Evolutionary conservation across 2,888 invertebrate species (phyloP).

Genomic region (Cephus runcator): DNA sequence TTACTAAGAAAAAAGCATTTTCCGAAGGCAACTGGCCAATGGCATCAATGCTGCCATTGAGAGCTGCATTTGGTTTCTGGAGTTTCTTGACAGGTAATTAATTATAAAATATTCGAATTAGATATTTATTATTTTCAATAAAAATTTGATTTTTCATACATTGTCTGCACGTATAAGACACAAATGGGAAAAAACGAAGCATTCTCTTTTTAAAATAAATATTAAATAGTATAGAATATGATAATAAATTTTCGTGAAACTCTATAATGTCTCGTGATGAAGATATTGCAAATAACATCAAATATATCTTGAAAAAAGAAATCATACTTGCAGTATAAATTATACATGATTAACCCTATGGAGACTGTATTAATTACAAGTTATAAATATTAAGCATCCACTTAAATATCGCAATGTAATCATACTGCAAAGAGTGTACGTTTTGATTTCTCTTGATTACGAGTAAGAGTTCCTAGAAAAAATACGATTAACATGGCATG

Average conservation of each 20-base stretch:
- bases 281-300: too few relatives aligned
- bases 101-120: background rate
- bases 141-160: background rate
- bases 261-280: too few relatives aligned
- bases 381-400: background rate
- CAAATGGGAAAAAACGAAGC: background rate
- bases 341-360: background rate
- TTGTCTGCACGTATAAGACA: background rate
- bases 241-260: too few relatives aligned
- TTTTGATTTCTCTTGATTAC: background rate
- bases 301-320: background rate
- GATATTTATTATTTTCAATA: background rate
- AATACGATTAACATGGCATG: too few relatives aligned
- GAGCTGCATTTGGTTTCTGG: constrained; percentile 75
- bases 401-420: background rate
- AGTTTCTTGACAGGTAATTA: constrained; percentile 65
- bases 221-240: background rate
- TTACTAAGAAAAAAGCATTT: constrained; percentile 70
- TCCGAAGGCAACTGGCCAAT: constrained; percentile 58
- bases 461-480: too few relatives aligned
- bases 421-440: background rate
- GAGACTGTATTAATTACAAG: background rate
- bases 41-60: constrained; percentile 62
- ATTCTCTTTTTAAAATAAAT: background rate
- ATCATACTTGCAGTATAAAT: background rate